A percentile compares a stretch with the other conserved stretches of the same genome.
These are phyloP conservation scores for Idaea straminata DNA, from an alignment of 2,888 invertebrate species.

Conservation along the genomic window DNA sequence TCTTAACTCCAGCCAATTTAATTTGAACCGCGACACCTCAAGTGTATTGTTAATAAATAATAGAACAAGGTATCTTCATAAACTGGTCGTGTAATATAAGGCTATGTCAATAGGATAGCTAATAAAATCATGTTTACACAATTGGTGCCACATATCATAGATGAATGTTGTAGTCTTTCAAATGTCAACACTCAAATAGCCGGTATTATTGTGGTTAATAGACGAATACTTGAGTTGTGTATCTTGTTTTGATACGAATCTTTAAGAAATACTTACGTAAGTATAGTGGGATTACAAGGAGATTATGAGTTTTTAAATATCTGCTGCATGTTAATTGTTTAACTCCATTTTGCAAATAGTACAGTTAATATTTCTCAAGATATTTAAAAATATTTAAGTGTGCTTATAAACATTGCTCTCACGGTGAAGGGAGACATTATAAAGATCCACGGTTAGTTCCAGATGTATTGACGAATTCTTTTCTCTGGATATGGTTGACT, in stretches of 20 bases:
- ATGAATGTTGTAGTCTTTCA: slow-evolving; percentile 20
- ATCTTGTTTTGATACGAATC: background rate
- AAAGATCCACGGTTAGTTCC: too few relatives aligned
- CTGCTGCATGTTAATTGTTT: too few relatives aligned
- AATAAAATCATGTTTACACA: slow-evolving; percentile 54
- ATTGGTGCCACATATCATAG: slow-evolving; percentile 40
- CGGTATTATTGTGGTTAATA: slow-evolving; percentile 20
- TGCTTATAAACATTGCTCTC: too few relatives aligned
- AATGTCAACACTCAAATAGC: slow-evolving; percentile 19
- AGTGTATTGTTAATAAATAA: slow-evolving; percentile 7
- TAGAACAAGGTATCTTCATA: slow-evolving; percentile 25
- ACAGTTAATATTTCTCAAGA: too few relatives aligned
- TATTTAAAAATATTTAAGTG: too few relatives aligned
- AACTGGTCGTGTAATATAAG: slow-evolving; percentile 28
- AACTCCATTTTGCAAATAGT: too few relatives aligned
- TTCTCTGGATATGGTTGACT: too few relatives aligned
- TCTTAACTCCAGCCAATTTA: slow-evolving; percentile 19
- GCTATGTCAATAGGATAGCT: slow-evolving; percentile 43
- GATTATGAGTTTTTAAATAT: too few relatives aligned
- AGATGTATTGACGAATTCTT: too few relatives aligned
- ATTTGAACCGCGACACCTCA: slow-evolving; percentile 13
- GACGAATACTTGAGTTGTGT: background rate
- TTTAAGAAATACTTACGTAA: background rate
- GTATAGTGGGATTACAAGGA: too few relatives aligned
- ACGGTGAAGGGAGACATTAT: too few relatives aligned